Conservation (phyloP, 1,140 invertebrate species). For the Trichogramma pretiosum region DNA sequence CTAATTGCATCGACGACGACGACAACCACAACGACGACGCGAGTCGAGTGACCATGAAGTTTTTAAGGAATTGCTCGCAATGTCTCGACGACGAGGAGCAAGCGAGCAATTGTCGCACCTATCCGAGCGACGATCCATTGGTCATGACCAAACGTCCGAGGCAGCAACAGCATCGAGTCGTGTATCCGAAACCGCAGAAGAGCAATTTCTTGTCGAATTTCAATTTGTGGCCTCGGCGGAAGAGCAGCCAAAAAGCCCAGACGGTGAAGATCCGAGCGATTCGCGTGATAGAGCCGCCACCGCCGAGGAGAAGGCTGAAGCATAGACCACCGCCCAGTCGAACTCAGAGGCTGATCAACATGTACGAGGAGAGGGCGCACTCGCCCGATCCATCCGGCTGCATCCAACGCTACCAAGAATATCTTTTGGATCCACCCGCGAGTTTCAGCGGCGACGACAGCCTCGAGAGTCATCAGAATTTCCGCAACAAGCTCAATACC, state of each 20-base stretch:
- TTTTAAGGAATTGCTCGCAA: conserved; percentile 34
- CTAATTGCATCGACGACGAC: no score
- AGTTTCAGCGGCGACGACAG: conserved; percentile 24
- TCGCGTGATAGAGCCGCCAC: not conserved
- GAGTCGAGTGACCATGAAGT: conserved; percentile 39
- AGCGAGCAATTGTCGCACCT: not conserved
- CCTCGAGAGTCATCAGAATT: conserved; percentile 21
- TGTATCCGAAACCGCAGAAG: no score
- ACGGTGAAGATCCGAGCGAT: not conserved
- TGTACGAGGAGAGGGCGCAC: conserved; percentile 19
- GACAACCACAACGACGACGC: no score
- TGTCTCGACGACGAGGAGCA: conserved; percentile 23
- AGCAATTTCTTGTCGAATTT: no score
- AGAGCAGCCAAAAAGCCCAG: no score
- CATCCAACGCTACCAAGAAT: conserved; percentile 24
- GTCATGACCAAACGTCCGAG: conserved; percentile 32
- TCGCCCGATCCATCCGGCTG: not conserved
- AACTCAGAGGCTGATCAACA: conserved; percentile 8
- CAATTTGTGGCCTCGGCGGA: not conserved
- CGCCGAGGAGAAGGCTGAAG: not conserved
- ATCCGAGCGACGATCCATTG: conserved; percentile 28
- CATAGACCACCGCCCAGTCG: not conserved
- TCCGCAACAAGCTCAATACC: conserved; percentile 31
- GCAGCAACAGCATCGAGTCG: no score
- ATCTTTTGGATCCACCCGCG: conserved; percentile 32